Evolutionary conservation across 2,113 vertebrate species (phyloP), one percentile per base, ranked within the genome.

Genomic region (Aythya baeri): DNA sequence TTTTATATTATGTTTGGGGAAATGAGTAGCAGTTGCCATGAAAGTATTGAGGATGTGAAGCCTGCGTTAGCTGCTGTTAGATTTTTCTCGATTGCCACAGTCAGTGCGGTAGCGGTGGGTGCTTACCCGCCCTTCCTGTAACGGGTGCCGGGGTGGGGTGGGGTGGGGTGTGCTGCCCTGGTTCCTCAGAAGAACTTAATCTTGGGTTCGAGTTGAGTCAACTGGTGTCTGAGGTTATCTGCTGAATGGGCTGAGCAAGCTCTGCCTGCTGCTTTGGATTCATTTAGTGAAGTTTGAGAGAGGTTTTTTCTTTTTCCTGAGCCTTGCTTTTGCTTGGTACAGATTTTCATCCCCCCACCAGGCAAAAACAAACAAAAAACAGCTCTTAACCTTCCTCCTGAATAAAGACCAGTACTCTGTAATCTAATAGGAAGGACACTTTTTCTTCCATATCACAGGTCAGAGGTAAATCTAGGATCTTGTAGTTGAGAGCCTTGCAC

Each of bases 361-460:
- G 88, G 36, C 41, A 46, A 41, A 83, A 49, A 49, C 10, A 49
- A 20, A 44, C 43, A 46, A 49, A 49, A 46, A 46, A 46, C 7
- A 44, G 2, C 46, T 21, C 46, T 22, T 49, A 49, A 49, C 46
- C 46, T 61, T 65, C 17, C 10, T 71, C 32, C 32, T 54, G 14
- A 86, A 52, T 52, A 91, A 83, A 58, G 43, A 52, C 16, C 32
- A 16, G 13, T 67, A 26, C 57, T 54, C 81, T 95, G 52, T 94
- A 73, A 89, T 79, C 57, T 90, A 17, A 41, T 5, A 32, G 25
- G 61, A 65, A 93, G 78, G 65, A 43, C 1, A 0, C 62, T 89
- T 95, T 61, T 95, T 65, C 32, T 85, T 89, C 38, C 61, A 87
- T 52, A 66, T 89, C 46, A 32, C 77, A 18, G n/a, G 68, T 87